Conservation (phyloP, 2,888 invertebrate genomes). For the Caprella mutica region DNA sequence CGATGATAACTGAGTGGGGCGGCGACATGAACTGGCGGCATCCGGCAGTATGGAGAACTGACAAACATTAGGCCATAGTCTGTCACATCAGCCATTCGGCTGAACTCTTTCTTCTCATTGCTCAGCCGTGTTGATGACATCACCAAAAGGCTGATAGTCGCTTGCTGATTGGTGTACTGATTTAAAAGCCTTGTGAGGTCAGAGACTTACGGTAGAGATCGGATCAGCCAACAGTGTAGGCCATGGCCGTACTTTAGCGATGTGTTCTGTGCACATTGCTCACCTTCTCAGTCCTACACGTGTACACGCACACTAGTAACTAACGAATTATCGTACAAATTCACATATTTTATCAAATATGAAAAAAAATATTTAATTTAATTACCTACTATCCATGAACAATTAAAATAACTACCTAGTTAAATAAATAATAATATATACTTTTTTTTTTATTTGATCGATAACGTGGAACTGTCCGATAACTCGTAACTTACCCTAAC, state of each 20-base stretch:
- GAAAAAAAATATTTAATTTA: too few species aligned
- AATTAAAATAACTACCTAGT: too few species aligned
- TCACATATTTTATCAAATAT: too few species aligned
- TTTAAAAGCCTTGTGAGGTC: slow-evolving; percentile 2
- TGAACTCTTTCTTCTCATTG: slow-evolving; percentile 10
- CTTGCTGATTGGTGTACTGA: slow-evolving; percentile 1
- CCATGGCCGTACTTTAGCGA: slow-evolving; percentile 33
- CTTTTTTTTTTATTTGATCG: too few species aligned
- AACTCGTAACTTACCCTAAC: too few species aligned
- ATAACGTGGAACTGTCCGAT: too few species aligned
- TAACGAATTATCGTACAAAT: too few species aligned
- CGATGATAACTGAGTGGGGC: slow-evolving; percentile 34
- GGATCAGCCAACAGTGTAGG: slow-evolving; percentile 34
- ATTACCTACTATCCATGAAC: too few species aligned
- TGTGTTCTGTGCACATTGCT: slow-evolving; percentile 9
- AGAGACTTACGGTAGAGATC: slow-evolving; percentile 5
- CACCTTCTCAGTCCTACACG: neutral
- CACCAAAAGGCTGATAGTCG: slow-evolving; percentile 5
- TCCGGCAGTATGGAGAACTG: slow-evolving; percentile 34
- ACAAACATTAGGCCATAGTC: slow-evolving; percentile 31
- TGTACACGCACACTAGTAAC: slow-evolving; percentile 1
- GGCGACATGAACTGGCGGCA: slow-evolving; percentile 35
- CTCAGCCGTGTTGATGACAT: slow-evolving; percentile 18
- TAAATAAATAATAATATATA: too few species aligned
- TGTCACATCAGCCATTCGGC: slow-evolving; percentile 17